Percentiles rank a stretch among this genome's conserved stretches.
phyloP scores from a whole-genome alignment of 2,113 vertebrate genomes.

The Furnarius figulus region DNA sequence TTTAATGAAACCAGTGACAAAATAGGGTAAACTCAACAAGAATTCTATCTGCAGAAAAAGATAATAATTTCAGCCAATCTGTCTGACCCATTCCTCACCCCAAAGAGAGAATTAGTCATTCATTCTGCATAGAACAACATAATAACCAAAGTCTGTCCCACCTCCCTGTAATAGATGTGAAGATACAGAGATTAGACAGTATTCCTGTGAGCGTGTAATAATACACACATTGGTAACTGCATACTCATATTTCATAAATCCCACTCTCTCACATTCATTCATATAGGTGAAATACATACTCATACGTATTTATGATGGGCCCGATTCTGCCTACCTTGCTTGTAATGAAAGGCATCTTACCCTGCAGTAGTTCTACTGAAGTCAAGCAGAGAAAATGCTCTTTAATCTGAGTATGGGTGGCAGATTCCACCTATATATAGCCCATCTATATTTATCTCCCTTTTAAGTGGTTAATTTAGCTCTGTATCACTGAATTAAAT shows the following conservation, averaged over 20 bases:
- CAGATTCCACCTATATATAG: conserved; percentile 54
- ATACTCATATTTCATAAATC: neutral
- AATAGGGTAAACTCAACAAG: neutral
- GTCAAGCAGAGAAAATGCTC: conserved; percentile 10
- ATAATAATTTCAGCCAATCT: neutral
- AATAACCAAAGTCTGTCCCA: neutral
- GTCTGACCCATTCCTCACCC: neutral
- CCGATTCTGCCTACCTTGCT: neutral
- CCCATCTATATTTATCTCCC: conserved; percentile 42
- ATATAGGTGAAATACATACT: neutral
- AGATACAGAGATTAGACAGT: neutral
- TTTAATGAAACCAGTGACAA: neutral
- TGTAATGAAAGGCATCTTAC: neutral
- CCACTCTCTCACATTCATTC: neutral
- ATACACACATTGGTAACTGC: neutral
- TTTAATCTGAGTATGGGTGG: neutral
- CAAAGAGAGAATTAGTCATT: neutral
- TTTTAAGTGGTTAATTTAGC: conserved; percentile 62
- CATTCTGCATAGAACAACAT: neutral
- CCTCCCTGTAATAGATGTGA: neutral
- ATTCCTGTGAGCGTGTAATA: neutral
- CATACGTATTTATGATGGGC: neutral
- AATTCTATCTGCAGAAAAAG: neutral
- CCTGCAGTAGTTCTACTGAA: conserved; percentile 3
- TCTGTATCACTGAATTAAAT: conserved; percentile 39